Evolutionary conservation across 2,888 invertebrate species (phyloP).

Genomic region (Labia minor): DNA sequence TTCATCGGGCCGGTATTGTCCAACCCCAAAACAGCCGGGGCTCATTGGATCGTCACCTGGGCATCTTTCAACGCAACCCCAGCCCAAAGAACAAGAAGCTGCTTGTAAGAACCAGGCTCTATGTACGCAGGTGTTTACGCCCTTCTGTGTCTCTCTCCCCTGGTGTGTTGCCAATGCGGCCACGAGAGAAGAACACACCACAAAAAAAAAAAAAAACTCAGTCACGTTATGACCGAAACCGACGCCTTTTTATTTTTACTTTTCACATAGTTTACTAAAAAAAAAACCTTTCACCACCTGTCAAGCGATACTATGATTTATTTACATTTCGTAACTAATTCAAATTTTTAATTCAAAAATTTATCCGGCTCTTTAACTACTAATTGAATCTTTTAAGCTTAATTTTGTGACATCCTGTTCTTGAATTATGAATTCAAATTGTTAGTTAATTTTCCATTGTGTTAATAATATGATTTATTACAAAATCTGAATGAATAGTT

Average conservation of each 20-base stretch:
- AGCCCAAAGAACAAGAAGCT: constrained; percentile 5
- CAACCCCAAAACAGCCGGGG: constrained; percentile 13
- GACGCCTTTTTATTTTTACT: neutral
- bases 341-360: no score
- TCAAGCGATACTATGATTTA: no score
- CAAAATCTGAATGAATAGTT: no score
- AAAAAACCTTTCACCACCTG: no score
- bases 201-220: neutral
- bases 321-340: no score
- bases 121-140: constrained; percentile 13
- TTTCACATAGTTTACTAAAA: no score
- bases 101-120: constrained; percentile 7
- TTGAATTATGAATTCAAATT: no score
- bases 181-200: neutral
- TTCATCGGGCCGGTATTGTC: neutral
- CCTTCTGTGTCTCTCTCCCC: neutral
- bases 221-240: neutral
- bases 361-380: no score
- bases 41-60: constrained; percentile 13
- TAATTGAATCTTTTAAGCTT: no score
- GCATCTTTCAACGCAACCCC: constrained; percentile 13
- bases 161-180: neutral
- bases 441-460: no score
- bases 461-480: no score
- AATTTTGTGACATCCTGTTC: no score